A percentile compares a stretch with the other conserved stretches of the same genome.
Conservation (phyloP, 1,140 invertebrate genomes). For the Drosophila busckii region DNA sequence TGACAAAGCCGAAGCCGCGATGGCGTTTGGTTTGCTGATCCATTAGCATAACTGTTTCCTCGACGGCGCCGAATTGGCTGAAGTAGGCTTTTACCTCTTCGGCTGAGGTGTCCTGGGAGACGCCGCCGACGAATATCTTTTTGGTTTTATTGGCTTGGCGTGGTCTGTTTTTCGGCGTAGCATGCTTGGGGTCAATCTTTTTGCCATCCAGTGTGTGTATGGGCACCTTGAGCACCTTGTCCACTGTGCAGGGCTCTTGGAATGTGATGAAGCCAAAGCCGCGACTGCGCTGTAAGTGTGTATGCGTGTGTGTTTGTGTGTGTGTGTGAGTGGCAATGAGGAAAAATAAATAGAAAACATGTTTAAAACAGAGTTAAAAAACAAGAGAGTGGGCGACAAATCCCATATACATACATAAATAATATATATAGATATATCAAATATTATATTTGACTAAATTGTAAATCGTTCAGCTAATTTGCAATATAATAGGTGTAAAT, state of each 20-base stretch:
- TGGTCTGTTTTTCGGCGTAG: conserved; percentile 93
- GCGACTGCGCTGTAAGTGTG: conserved; percentile 88
- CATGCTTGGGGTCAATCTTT: conserved; percentile 96
- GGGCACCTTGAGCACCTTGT: conserved; percentile 92
- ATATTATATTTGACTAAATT: conserved; percentile 42
- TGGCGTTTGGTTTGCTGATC: conserved; percentile 95
- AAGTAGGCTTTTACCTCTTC: conserved; percentile 95
- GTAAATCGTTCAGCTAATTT: conserved; percentile 53
- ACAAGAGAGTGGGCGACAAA: background rate
- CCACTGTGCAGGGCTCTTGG: conserved; percentile 91
- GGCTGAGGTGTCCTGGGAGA: conserved; percentile 93
- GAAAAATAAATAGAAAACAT: background rate
- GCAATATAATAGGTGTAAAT: conserved; percentile 64
- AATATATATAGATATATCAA: conserved; percentile 7
- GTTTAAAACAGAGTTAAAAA: background rate
- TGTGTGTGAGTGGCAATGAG: conserved; percentile 20
- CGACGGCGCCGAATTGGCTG: conserved; percentile 93
- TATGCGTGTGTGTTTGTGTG: background rate
- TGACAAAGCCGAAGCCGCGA: conserved; percentile 94
- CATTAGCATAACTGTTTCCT: conserved; percentile 96
- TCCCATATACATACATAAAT: conserved; percentile 21
- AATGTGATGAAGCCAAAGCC: conserved; percentile 97
- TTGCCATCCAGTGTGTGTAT: conserved; percentile 96
- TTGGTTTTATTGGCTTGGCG: conserved; percentile 92
- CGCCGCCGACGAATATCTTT: conserved; percentile 95